Base-by-base conservation (phyloP, 2,888 invertebrate genomes). In the Perdita meconis region DNA sequence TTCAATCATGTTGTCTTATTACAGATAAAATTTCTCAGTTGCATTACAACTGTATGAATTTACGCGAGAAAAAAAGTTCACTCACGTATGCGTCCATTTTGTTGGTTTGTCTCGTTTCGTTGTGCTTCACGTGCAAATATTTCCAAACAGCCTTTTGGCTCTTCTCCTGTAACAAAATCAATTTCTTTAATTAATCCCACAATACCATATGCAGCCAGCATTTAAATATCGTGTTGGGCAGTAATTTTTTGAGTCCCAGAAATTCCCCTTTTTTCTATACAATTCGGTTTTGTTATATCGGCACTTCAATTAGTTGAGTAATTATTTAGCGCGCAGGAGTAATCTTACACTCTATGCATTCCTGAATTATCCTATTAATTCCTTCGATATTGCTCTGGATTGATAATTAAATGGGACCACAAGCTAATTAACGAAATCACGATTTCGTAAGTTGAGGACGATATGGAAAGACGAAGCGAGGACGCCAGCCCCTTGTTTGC, bases 401-500 rank as follows among this genome's bases (percentile, higher is more conserved):
- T 30, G 22, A 19, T 66, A 66, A 72, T 67, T 72, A 40, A 67
- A 61, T 56, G 40, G 57, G n/a, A 6, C 26, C n/a, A 16, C 8
- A 24, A 66, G 12, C 8, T 55, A 30, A 67, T 64, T 53, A 68
- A 67, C 47, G 61, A 73, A 86, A 88, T 87, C 84, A 79, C 76
- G 80, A 82, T 76, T 50, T 56, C 57, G 36, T 68, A 78, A 83
- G 83, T 63, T 73, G 59, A 72, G 53, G 12, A 59, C n/a, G 36
- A 51, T 36, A 67, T 12, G 24, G 34, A 38, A 22, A 51, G 44
- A 36, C 22, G 34, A 53, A 36, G 16, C 13, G 16, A 0, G 12
- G 22, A 40, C 30, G 64, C 53, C 81, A 40, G 69, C 67, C 84
- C 88, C 66, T 67, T 86, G 80, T 86, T 88, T 85, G 81, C 80